Evolutionary conservation across 2,888 invertebrate species (phyloP).

Genomic region (Cerastis rubricosa): DNA sequence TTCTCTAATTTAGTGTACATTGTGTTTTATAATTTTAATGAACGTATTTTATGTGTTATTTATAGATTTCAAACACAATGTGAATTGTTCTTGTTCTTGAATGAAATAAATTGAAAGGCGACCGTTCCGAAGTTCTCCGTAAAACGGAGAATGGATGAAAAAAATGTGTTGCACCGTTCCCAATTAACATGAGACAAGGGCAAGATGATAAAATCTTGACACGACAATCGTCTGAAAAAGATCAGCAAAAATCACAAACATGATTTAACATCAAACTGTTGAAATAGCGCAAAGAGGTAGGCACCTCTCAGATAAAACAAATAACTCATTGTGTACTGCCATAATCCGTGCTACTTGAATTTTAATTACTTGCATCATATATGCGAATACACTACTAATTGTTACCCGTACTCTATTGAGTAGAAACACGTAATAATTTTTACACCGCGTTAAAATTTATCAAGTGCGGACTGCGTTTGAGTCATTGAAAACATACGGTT

Average conservation of each 20-base stretch:
- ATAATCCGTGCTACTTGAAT: conserved; percentile 37
- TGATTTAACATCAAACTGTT: conserved; percentile 14
- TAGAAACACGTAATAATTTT: conserved; percentile 6
- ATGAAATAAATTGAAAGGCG: no score
- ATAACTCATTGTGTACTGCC: conserved; percentile 35
- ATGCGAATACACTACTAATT: conserved; percentile 36
- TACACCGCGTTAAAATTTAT: conserved; percentile 3
- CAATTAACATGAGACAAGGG: neutral
- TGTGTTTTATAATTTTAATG: no score
- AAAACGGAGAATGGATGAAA: neutral
- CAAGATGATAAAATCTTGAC: neutral
- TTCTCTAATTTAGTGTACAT: no score
- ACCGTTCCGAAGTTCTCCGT: no score
- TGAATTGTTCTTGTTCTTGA: no score
- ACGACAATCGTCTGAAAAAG: neutral
- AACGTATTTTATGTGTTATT: no score
- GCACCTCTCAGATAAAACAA: conserved; percentile 21
- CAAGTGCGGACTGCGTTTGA: conserved; percentile 10
- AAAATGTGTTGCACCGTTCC: neutral
- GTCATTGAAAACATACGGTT: conserved; percentile 12
- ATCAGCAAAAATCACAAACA: neutral
- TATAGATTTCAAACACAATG: no score
- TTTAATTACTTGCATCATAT: conserved; percentile 42
- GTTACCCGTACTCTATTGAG: conserved; percentile 18
- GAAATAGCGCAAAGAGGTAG: conserved; percentile 13